These are phyloP conservation scores for Scrobipalpa costella DNA, from an alignment of 2,888 invertebrate species.

Conservation along the genomic window DNA sequence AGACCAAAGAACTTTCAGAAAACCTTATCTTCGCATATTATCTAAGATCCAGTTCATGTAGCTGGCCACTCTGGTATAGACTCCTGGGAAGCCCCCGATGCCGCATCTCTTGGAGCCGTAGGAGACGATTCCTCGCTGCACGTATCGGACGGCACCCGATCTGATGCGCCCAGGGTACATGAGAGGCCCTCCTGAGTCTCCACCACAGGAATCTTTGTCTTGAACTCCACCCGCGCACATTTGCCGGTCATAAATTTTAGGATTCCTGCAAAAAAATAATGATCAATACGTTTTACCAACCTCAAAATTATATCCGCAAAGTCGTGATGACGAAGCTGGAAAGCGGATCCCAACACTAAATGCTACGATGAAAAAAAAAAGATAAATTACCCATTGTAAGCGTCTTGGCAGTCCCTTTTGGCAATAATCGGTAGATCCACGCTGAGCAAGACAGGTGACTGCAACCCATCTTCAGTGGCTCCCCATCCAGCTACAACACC, in stretches of 20 bases:
- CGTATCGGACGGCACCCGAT: conserved; percentile 63
- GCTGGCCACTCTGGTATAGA: conserved; percentile 79
- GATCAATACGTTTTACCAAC: background rate
- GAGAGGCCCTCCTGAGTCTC: conserved; percentile 87
- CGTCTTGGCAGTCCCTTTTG: conserved; percentile 32
- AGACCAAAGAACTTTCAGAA: background rate
- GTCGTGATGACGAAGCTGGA: no score
- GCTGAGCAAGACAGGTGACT: conserved; percentile 61
- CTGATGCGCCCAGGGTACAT: conserved; percentile 58
- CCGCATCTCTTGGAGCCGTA: conserved; percentile 80
- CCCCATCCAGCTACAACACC: conserved; percentile 79
- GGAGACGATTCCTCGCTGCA: conserved; percentile 83
- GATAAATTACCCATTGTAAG: conserved; percentile 52
- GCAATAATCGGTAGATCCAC: conserved; percentile 51
- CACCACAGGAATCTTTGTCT: conserved; percentile 83
- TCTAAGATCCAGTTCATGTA: conserved; percentile 83
- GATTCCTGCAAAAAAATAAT: conserved; percentile 37
- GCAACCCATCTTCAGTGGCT: conserved; percentile 62
- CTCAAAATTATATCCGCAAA: no score
- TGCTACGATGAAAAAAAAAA: background rate
- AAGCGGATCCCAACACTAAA: no score
- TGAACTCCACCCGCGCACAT: conserved; percentile 78
- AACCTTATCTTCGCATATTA: conserved; percentile 46
- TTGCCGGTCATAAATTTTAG: conserved; percentile 67
- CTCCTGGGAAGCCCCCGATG: conserved; percentile 75